Base-by-base conservation (phyloP, 2,113 vertebrate species). In the human region DNA sequence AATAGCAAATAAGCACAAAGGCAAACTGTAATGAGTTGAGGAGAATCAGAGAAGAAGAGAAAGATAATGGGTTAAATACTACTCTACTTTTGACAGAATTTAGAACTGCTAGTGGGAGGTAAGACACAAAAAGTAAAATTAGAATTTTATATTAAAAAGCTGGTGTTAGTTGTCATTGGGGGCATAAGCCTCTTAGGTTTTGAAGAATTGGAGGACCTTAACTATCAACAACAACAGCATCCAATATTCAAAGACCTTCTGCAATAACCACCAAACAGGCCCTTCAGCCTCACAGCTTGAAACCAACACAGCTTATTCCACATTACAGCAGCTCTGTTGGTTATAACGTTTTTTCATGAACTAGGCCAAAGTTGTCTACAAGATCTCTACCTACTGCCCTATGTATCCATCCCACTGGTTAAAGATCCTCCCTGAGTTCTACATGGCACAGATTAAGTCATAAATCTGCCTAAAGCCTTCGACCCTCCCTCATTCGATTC, bases 141-240 rank as follows among this genome's bases (percentile, higher is more conserved):
- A 35, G 27, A 94, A 64, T 92, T 81, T 92, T 70, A 85, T 17
- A n/a, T 91, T 84, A 40, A 73, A 89, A 94, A 66, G 18, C 43
- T 89, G n/a, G 12, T 8, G 3, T 82, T 72, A 27, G 4, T 59
- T 75, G 30, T 52, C 30, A 55, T 6, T 93, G 50, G 43, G 20
- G 8, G 25, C 38, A 48, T 48, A 38, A 73, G 35, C 5, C 52
- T 90, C 50, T 8, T 75, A 79, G 45, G 48, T 72, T 90, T 87
- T 73, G 20, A 73, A 50, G 45, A 80, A 55, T 64, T 82, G 30
- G 55, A 83, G 45, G 45, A 55, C 1, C 61, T 95, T 40, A 55
- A 32, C 4, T 57, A 61, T 55, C 12, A 38, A 20, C n/a, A 55
- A 38, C 45, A 64, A n/a, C 8, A 48, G 5, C 6, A 43, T 52